Evolutionary conservation across 2,113 vertebrate genomes (phyloP), one percentile per base, ranked within the genome.

Genomic region (Gorsachius goisagi): DNA sequence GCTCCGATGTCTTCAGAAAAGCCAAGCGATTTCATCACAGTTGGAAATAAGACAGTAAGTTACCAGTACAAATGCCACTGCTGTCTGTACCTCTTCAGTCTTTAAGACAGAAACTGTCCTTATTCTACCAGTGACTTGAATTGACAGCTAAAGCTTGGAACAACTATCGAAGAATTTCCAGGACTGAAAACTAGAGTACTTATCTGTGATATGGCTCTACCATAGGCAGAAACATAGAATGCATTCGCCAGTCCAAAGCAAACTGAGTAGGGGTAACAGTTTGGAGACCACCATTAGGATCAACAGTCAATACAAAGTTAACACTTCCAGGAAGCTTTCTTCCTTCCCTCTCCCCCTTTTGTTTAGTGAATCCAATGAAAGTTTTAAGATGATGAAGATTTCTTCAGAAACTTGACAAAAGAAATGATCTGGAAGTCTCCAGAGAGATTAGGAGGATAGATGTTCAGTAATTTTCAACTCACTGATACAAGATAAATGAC

Each of bases 311-410:
- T n/a, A 58, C 27, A 73, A 74, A 55, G 35, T 9, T 9, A 87
- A 9, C 15, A 49, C 21, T 82, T 93, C 27, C 44, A 64, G 35
- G 35, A 56, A 18, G 45, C 6, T 35, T 58, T 1, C 41, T 69
- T 81, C 56, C 44, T 87, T 78, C 27, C 37, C 53, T 93, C 49
- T 81, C 27, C 9, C 56, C 9, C 12, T 75, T 35, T 45, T 32
- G 5, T 77, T 83, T 66, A 93, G 62, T 32, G 27, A 91, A 95
- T 75, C 41, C 85, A 94, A 79, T 19, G 28, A 3, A 91, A 73
- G 63, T 62, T 77, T 88, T 66, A 90, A 79, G 94, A 95, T 9
- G 77, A 96, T 11, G 89, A 95, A 85, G 84, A 82, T 73, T 93
- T 91, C 74, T 89, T 83, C 85, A 66, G 58, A 76, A 96, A 82